These are phyloP conservation scores for Eristalis arbustorum DNA, from an alignment of 2,888 invertebrate genomes.

Conservation along the genomic window DNA sequence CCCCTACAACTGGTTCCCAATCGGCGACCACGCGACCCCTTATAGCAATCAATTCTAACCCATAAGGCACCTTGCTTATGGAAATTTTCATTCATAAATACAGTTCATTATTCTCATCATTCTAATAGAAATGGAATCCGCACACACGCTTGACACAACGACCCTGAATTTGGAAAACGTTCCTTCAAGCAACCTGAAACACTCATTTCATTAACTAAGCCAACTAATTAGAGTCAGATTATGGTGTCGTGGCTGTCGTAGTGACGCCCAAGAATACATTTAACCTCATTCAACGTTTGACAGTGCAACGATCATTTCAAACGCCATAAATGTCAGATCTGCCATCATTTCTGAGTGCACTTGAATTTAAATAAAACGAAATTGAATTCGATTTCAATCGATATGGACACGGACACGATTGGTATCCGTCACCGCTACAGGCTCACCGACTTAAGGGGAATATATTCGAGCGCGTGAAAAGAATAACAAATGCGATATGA, in stretches of 20 bases:
- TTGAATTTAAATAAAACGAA: slow-evolving; percentile 25
- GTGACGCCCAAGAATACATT: slow-evolving; percentile 25
- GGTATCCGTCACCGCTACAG: slow-evolving; percentile 41
- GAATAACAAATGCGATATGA: slow-evolving; percentile 41
- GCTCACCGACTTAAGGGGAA: slow-evolving; percentile 26
- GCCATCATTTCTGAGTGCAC: slow-evolving; percentile 14
- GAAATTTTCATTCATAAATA: slow-evolving; percentile 44
- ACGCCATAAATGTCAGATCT: slow-evolving; percentile 19
- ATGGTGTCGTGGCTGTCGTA: slow-evolving; percentile 18
- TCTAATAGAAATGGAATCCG: background rate
- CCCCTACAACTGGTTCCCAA: background rate
- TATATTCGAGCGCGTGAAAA: slow-evolving; percentile 27
- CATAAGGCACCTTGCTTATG: background rate
- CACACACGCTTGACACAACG: background rate
- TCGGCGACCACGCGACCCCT: background rate
- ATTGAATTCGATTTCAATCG: slow-evolving; percentile 27
- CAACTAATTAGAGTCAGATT: background rate
- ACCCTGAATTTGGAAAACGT: background rate
- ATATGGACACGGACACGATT: slow-evolving; percentile 35
- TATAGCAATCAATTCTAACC: background rate
- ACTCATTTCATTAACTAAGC: background rate
- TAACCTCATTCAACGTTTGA: slow-evolving; percentile 36
- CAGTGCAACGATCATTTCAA: background rate
- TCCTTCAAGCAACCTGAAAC: background rate
- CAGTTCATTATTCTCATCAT: slow-evolving; percentile 39